These are phyloP conservation scores for Apodemus agrarius DNA, from an alignment of 2,797 vertebrate genomes.

Conservation along the genomic window DNA sequence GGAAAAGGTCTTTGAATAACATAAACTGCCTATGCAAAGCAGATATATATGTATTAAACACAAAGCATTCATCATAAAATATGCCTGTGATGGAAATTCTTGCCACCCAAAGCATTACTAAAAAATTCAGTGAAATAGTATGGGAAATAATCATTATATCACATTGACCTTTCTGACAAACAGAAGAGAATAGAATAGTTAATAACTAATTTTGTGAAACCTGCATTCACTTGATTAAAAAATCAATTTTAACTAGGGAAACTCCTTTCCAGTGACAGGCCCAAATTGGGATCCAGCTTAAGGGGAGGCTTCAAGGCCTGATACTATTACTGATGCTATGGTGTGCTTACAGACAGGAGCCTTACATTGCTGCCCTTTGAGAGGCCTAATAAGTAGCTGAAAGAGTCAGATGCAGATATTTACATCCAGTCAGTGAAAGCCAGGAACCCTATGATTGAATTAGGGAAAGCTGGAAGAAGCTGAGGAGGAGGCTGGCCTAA, in stretches of 20 bases:
- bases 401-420: too few species aligned
- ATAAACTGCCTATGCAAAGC: background rate
- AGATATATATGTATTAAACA: background rate
- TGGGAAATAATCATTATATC: background rate
- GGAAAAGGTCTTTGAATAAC: background rate
- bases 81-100: background rate
- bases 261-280: background rate
- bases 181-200: background rate
- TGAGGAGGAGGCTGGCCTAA: too few species aligned
- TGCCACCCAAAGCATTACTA: background rate
- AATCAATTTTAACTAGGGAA: background rate
- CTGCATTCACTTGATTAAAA: background rate
- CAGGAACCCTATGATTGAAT: too few species aligned
- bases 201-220: background rate
- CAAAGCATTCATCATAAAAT: background rate
- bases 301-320: too few species aligned
- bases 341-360: background rate
- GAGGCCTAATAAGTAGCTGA: background rate
- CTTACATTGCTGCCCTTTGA: background rate
- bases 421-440: too few species aligned
- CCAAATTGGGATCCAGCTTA: background rate
- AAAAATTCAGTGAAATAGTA: background rate
- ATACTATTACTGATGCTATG: background rate
- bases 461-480: too few species aligned
- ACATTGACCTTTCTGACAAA: too few species aligned